Base-by-base conservation (phyloP, 1,140 invertebrate genomes). In the Dinoponera quadriceps region DNA sequence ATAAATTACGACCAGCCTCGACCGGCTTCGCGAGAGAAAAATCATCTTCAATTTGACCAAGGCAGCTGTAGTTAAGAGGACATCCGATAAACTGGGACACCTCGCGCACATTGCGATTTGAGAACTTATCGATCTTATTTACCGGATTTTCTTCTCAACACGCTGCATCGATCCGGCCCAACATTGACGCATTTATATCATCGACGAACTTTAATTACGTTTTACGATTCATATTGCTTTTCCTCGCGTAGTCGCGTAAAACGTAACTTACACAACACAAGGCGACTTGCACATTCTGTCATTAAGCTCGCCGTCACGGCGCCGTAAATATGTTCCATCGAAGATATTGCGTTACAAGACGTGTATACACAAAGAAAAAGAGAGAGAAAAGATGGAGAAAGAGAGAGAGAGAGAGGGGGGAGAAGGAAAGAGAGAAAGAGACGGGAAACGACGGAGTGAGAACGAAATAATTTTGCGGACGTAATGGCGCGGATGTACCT, bases 401-500 rank as follows among this genome's bases (percentile, higher is more conserved):
- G 22, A 51, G 44, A 51, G n/a, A 25, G 25, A n/a, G 1, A 11
- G 9, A n/a, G 20, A 54, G 4, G 14, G 22, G 44, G 44, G 9
- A 65, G 55, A 44, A 54, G n/a, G n/a, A 25, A 20, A n/a, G 1
- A 11, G 9, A n/a, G 20, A 54, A 2, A n/a, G 22, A 51, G 44
- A 51, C 22, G 49, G 5, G 59, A 66, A 29, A 55, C 44, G 33
- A 44, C 27, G 27, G 25, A 68, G 63, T 66, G 33, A 66, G 49
- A 78, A 66, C 60, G 59, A 83, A 80, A 60, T 80, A 71, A 80
- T 80, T 80, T 80, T 65, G 75, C 75, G 65, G 22, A 65, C 65
- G 75, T 80, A 80, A 80, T 80, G 75, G 65, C 51, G 75, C 65
- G 75, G 65, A 80, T 80, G 65, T 71, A 80, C 25, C 75, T 49